Evolutionary conservation across 2,113 vertebrate species (phyloP).

Genomic region (Sebastes schlegelii): DNA sequence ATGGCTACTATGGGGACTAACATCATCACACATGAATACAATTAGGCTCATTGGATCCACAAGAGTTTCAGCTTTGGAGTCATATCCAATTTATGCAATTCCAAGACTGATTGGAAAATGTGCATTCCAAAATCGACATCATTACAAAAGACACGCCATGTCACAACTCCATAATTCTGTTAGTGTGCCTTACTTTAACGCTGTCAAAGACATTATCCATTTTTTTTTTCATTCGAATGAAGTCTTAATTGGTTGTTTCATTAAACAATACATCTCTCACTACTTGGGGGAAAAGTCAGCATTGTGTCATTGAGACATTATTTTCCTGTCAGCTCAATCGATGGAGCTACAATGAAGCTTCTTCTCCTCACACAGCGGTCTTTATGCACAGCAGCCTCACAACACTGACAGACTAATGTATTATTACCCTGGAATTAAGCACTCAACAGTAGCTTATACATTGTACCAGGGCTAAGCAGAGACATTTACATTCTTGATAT

Average conservation of each 20-base stretch:
- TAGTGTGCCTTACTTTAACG: neutral
- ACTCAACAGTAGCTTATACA: neutral
- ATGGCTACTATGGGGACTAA: too few species aligned
- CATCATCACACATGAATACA: too few species aligned
- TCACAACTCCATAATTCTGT: too few species aligned
- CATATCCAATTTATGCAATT: too few species aligned
- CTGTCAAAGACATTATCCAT: neutral
- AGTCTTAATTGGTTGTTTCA: neutral
- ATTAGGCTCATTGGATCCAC: too few species aligned
- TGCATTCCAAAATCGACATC: too few species aligned
- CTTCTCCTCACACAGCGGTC: neutral
- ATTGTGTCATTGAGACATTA: slow-evolving; percentile 11
- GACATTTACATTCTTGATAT: neutral
- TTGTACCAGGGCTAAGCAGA: neutral
- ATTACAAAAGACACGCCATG: too few species aligned
- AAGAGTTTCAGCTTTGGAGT: too few species aligned
- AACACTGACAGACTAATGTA: slow-evolving; percentile 3
- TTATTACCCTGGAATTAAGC: slow-evolving; percentile 33
- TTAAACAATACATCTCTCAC: neutral
- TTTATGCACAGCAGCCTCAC: slow-evolving; percentile 1
- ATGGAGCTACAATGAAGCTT: slow-evolving; percentile 5
- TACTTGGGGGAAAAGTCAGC: neutral
- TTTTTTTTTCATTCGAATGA: neutral
- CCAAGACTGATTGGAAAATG: too few species aligned
- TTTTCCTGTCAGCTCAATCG: slow-evolving; percentile 36